Base-by-base conservation (phyloP, 35 echinoderm and acorn worm species). In the Strongylocentrotus purpuratus region DNA sequence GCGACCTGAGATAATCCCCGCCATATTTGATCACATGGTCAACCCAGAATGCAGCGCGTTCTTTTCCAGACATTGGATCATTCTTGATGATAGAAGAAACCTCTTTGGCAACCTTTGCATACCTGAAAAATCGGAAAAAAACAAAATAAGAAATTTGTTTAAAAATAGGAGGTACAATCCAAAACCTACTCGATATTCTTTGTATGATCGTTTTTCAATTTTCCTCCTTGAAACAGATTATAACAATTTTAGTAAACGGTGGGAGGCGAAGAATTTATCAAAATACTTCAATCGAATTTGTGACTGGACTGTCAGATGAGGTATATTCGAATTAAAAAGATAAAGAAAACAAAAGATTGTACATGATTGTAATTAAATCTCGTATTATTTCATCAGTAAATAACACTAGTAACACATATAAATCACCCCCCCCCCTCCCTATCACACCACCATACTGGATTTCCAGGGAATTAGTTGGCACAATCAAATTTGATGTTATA, bases 21-120 rank as follows among this genome's bases (percentile, higher is more conserved):
- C 96, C 95, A 96, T 94, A 92, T 94, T 96, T 96, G 4, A 94
- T 97, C 33, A 96, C 95, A 93, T 90, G 48, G 87, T 97, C 96
- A 31, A 97, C 52, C 96, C 96, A 97, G 92, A 94, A 89, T 70
- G 94, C 91, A 28, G 96, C 96, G 48, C 95, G 32, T 5, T 97
- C 92, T 46, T 61, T 70, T 10, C 95, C 95, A 46, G 90, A 94
- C 46, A 61, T 60, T 2, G 92, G 86, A n/a, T 92, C 61, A 92
- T 97, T 92, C 7, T 61, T 60, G 89, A 94, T 94, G 48, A 97
- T 96, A 28, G 61, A 48, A 14, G 96, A 97, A 22, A 95, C 46
- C 35, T 94, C 47, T 46, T 46, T 88, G 22, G 90, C 90, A 85
- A 94, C 95, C 86, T 45, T 32, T 31, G 55, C 87, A 45, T 97